A percentile compares a stretch with the other conserved stretches of the same genome.
phyloP scores from a whole-genome alignment of 2,797 vertebrate species.

The Myotis pilosus region DNA sequence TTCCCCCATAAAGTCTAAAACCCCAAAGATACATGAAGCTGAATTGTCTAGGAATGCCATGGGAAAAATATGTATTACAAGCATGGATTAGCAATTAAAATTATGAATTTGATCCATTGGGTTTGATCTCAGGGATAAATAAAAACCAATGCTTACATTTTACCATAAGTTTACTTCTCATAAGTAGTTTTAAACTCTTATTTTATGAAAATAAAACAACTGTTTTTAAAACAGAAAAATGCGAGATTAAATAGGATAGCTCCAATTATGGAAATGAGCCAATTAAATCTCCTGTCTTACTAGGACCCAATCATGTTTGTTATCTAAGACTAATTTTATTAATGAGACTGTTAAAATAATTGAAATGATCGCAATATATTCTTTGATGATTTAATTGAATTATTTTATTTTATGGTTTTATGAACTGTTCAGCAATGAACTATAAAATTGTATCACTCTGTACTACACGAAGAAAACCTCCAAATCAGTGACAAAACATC shows the following conservation, averaged over 20 bases:
- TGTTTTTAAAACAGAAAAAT: conserved; percentile 63
- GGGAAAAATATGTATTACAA: conserved; percentile 35
- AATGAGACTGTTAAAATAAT: conserved; percentile 62
- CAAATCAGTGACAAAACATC: conserved; percentile 24
- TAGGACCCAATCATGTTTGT: conserved; percentile 49
- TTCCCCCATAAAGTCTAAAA: background rate
- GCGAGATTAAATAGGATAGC: conserved; percentile 19
- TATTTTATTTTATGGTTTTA: conserved; percentile 71
- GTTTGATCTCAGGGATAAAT: conserved; percentile 42
- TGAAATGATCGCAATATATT: conserved; percentile 65
- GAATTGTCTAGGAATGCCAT: background rate
- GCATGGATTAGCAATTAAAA: conserved; percentile 44
- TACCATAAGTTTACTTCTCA: background rate
- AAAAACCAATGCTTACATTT: background rate
- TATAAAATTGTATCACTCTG: conserved; percentile 46
- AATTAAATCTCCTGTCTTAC: conserved; percentile 65
- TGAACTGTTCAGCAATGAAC: conserved; percentile 42
- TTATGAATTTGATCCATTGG: background rate
- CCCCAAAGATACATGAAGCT: background rate
- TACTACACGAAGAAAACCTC: conserved; percentile 47
- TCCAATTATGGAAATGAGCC: conserved; percentile 32
- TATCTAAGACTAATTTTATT: conserved; percentile 59
- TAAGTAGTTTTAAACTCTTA: conserved; percentile 31
- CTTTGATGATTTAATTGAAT: conserved; percentile 66
- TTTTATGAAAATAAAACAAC: conserved; percentile 39